phyloP scores from a whole-genome alignment of 1,140 invertebrate genomes.

The Fopius arisanus region DNA sequence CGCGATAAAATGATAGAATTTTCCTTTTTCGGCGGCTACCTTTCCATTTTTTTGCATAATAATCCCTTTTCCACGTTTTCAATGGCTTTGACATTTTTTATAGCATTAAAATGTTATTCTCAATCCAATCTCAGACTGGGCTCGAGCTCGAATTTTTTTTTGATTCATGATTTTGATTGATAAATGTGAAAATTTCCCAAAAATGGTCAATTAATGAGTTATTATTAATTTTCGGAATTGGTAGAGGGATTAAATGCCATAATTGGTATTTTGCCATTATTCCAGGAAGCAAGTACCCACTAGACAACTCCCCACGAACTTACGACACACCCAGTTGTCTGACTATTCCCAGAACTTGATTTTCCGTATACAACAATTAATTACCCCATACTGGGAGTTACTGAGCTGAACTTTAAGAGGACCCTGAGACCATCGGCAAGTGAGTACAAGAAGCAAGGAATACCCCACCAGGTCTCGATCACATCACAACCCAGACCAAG shows the following conservation, averaged over 20 bases:
- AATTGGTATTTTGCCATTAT: constrained; percentile 1
- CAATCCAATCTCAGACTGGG: neutral
- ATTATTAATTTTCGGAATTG: no score
- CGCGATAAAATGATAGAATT: constrained; percentile 2
- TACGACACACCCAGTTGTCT: neutral
- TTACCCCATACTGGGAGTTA: constrained; percentile 24
- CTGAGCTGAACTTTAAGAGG: neutral
- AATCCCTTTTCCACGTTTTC: neutral
- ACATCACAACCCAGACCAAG: constrained; percentile 23
- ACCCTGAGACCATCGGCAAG: neutral
- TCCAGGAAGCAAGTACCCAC: constrained; percentile 4
- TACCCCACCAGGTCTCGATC: constrained; percentile 29
- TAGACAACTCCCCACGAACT: neutral
- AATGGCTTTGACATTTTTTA: neutral
- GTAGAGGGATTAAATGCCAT: neutral
- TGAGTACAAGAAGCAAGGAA: constrained; percentile 12
- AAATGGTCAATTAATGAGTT: no score
- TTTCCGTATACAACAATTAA: constrained; percentile 33
- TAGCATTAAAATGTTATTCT: neutral
- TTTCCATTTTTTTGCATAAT: neutral
- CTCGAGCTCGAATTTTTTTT: neutral
- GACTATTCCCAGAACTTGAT: constrained; percentile 13
- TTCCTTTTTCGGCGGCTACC: neutral
- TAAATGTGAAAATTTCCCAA: no score
- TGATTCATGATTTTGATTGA: no score